phyloP scores from a whole-genome alignment of 1,140 invertebrate species.

The Achatina immaculata region DNA sequence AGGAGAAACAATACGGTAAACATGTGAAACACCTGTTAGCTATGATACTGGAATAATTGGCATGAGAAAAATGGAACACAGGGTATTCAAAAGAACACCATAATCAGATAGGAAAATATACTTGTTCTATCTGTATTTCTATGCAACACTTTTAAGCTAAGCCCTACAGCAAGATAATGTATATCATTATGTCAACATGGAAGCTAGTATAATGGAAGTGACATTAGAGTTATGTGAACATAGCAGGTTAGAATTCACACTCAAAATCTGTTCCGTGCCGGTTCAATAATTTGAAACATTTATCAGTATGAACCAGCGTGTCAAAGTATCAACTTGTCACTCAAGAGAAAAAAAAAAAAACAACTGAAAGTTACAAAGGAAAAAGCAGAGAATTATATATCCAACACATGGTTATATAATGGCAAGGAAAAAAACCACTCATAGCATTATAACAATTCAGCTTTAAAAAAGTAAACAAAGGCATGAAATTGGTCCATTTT shows the following conservation, averaged over 20 bases:
- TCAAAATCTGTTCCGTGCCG: neutral
- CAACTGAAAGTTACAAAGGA: neutral
- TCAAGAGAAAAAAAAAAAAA: neutral
- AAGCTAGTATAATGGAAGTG: neutral
- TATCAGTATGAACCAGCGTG: neutral
- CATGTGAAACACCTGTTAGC: no score
- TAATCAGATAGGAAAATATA: neutral
- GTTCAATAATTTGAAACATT: neutral
- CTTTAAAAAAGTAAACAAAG: conserved; percentile 4
- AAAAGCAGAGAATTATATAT: neutral
- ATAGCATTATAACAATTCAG: neutral
- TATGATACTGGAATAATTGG: no score
- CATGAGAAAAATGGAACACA: no score
- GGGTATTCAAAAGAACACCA: conserved; percentile 7
- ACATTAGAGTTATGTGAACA: neutral
- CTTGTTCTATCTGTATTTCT: no score
- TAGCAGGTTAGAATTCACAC: neutral
- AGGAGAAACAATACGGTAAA: no score
- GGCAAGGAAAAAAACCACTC: neutral
- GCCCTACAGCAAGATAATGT: neutral
- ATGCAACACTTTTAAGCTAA: neutral
- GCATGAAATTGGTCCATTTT: conserved; percentile 1
- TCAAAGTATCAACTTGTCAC: neutral
- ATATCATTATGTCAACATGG: neutral
- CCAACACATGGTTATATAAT: neutral